Percentiles rank a stretch among this genome's conserved stretches.
phyloP scores from a whole-genome alignment of 2,888 invertebrate genomes.

The Trimorus sp. region DNA sequence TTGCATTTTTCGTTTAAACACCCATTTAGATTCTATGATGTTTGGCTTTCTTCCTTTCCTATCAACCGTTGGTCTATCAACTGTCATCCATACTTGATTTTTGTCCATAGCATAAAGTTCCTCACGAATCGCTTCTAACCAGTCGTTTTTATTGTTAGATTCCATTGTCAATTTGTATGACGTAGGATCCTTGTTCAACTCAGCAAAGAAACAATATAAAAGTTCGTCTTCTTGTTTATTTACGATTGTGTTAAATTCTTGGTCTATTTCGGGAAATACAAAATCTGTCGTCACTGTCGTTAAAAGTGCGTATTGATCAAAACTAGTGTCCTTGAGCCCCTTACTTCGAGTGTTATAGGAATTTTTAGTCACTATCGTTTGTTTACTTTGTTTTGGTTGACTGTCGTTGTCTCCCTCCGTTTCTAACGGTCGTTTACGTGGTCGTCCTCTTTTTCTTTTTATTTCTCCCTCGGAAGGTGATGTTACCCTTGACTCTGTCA shows the following conservation, averaged over 20 bases:
- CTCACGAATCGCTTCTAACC: slow-evolving; percentile 14
- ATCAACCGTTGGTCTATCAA: slow-evolving; percentile 12
- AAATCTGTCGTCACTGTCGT: slow-evolving; percentile 14
- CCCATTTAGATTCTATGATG: slow-evolving; percentile 57
- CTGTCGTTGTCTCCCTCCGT: slow-evolving; percentile 39
- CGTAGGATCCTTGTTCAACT: slow-evolving; percentile 12
- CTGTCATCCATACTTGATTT: slow-evolving; percentile 16
- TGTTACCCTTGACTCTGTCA: background rate
- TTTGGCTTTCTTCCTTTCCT: slow-evolving; percentile 17
- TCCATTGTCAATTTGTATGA: slow-evolving; percentile 15
- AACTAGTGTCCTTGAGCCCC: slow-evolving; percentile 27
- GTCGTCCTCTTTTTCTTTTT: slow-evolving; percentile 28
- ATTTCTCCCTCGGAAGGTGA: background rate
- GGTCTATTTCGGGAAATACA: slow-evolving; percentile 19
- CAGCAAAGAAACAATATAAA: slow-evolving; percentile 18
- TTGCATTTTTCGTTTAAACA: slow-evolving; percentile 55
- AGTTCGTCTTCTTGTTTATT: slow-evolving; percentile 25
- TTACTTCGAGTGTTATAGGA: slow-evolving; percentile 25
- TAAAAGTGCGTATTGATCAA: background rate
- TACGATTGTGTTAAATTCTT: background rate
- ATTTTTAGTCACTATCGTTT: slow-evolving; percentile 13
- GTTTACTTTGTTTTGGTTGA: slow-evolving; percentile 12
- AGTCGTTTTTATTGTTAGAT: slow-evolving; percentile 14
- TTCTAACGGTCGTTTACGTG: slow-evolving; percentile 22
- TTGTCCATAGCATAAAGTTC: slow-evolving; percentile 29